A percentile compares a stretch with the other conserved stretches of the same genome.
Conservation (phyloP, 2,797 vertebrate species). For the Todus mexicanus region DNA sequence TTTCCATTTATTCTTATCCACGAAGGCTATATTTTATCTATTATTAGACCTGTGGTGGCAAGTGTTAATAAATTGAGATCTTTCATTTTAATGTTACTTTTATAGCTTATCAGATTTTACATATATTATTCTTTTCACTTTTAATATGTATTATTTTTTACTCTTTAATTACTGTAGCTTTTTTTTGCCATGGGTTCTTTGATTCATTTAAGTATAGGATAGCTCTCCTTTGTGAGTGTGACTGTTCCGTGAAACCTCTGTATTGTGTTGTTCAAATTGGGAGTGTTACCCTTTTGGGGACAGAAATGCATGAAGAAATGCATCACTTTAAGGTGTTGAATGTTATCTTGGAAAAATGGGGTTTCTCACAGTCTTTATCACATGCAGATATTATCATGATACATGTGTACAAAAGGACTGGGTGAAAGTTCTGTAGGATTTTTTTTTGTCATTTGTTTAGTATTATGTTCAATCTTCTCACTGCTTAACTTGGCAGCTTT, state of each 20-base stretch:
- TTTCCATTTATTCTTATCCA: not conserved
- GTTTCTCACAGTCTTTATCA: not conserved
- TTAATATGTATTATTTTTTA: not conserved
- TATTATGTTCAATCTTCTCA: not conserved
- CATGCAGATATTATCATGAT: rapidly evolving
- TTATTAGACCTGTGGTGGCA: not conserved
- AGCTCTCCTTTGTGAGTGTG: not conserved
- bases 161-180: not conserved
- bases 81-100: not conserved
- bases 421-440: not conserved
- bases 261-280: not conserved
- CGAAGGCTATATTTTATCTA: not conserved
- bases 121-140: too few relatives aligned
- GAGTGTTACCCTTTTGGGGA: not conserved
- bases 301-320: not conserved
- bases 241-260: not conserved
- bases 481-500: not conserved
- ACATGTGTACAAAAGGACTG: not conserved
- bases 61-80: not conserved
- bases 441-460: not conserved
- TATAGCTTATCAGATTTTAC: not conserved
- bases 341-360: not conserved
- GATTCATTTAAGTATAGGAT: not conserved
- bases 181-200: not conserved
- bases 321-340: not conserved